These are phyloP conservation scores for Odocoileus virginianus DNA, from an alignment of 2,113 vertebrate species.

Conservation along the genomic window DNA sequence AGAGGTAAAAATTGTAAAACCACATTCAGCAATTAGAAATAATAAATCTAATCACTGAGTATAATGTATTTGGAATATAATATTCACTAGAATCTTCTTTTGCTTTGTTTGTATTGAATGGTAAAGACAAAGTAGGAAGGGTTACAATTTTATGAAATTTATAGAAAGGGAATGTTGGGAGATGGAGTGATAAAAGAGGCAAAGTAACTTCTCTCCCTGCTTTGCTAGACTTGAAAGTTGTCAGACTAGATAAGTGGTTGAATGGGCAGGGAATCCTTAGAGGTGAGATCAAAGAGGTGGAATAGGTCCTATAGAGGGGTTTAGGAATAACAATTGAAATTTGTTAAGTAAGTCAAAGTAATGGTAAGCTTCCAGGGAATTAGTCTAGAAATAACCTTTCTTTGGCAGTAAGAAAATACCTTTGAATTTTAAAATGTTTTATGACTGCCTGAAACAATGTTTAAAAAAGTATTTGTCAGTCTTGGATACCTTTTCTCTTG, in stretches of 20 bases:
- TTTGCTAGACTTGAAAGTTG: slow-evolving; percentile 55
- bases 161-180: background rate
- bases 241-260: slow-evolving; percentile 44
- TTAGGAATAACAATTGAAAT: slow-evolving; percentile 44
- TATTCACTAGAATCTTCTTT: background rate
- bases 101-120: slow-evolving; percentile 19
- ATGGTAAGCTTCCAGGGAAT: slow-evolving; percentile 6
- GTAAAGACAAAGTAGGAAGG: slow-evolving; percentile 8
- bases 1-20: slow-evolving; percentile 20
- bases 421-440: slow-evolving; percentile 24
- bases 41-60: slow-evolving; percentile 7
- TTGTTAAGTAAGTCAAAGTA: slow-evolving; percentile 27
- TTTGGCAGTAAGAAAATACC: background rate
- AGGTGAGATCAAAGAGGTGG: slow-evolving; percentile 54
- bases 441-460: slow-evolving; percentile 11
- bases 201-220: background rate
- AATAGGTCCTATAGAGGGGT: slow-evolving; percentile 22
- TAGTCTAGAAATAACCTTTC: background rate
- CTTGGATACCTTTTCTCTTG: background rate
- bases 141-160: background rate
- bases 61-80: slow-evolving; percentile 23
- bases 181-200: background rate
- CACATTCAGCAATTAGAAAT: background rate
- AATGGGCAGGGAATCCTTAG: background rate
- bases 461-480: background rate